Evolutionary conservation across 2,888 invertebrate species (phyloP), one percentile per base, ranked within the genome.

Genomic region (Trimorus sp.): DNA sequence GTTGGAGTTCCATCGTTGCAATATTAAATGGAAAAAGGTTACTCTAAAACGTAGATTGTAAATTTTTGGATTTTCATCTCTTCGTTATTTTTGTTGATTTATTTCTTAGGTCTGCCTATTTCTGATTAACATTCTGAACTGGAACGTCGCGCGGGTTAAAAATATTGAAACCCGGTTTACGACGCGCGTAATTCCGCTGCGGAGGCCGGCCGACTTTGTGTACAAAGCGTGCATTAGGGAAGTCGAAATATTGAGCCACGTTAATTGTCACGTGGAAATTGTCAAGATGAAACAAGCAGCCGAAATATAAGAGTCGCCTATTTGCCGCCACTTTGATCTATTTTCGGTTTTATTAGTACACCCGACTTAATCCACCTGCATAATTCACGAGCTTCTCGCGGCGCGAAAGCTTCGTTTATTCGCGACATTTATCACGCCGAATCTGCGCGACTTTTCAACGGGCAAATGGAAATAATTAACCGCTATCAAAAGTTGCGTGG

Each of bases 311-410:
- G 15, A 70, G 51, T 70, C 56, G 65, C 26, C 65, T 26, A 49
- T 81, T 73, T 49, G 16, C 40, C 38, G 14, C 16, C 51, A 63
- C 75, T 79, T 79, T 79, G 79, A 79, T 82, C 82, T 79, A 75
- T 79, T 76, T 82, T 79, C 68, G 63, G 79, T 75, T 75, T 79
- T 75, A 75, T 45, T 75, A 70, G 69, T 70, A 38, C 65, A 75
- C 26, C 42, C 12, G 63, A 73, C 79, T 62, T 69, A 65, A 68
- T 73, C 70, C 82, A 69, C 53, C 69, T 76, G 56, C 75, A 68
- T 79, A 69, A 75, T 69, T 68, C 70, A 71, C 71, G 63, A 49
- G 69, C 68, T 51, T 63, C 51, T 60, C 60, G 48, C 69, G 7
- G 49, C 40, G 9, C 26, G 38, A 16, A 63, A 62, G 16, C 70